Conservation (phyloP, 2,888 invertebrate species). For the Volucella bombylans region DNA sequence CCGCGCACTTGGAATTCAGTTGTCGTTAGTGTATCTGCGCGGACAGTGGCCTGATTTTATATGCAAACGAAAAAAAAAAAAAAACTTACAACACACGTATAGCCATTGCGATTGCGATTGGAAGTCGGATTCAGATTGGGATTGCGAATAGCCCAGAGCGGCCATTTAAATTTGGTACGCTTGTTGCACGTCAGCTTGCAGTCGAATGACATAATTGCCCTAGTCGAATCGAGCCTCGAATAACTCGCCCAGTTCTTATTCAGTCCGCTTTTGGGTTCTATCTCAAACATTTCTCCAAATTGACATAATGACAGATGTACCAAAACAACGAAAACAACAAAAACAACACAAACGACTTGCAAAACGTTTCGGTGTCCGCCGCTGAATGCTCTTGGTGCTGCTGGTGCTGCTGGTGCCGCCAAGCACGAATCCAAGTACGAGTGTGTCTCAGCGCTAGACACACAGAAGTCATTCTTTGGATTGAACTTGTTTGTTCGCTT, state of each 20-base stretch:
- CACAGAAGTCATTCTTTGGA: constrained; percentile 63
- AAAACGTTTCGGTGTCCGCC: constrained; percentile 69
- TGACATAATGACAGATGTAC: constrained; percentile 78
- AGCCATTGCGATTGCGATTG: no score
- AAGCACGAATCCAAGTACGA: no score
- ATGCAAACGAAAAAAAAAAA: constrained; percentile 30
- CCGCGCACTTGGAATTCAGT: constrained; percentile 63
- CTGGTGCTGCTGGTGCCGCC: background rate
- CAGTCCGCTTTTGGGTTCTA: constrained; percentile 64
- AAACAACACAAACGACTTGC: constrained; percentile 33
- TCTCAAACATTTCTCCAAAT: constrained; percentile 77
- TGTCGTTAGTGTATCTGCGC: constrained; percentile 63
- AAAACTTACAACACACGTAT: background rate
- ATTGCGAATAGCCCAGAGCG: constrained; percentile 66
- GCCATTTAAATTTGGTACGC: constrained; percentile 75
- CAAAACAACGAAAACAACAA: constrained; percentile 51
- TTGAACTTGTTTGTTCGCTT: constrained; percentile 53
- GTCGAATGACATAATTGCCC: constrained; percentile 78
- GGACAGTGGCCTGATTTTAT: constrained; percentile 59
- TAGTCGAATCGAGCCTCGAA: constrained; percentile 60
- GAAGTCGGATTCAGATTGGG: constrained; percentile 4
- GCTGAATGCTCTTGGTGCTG: background rate
- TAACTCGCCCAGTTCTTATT: constrained; percentile 26
- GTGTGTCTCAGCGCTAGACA: constrained; percentile 42
- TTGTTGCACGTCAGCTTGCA: constrained; percentile 77